A percentile compares a stretch with the other conserved stretches of the same genome.
These are phyloP conservation scores for Mycteria americana DNA, from an alignment of 2,797 vertebrate genomes.

Conservation along the genomic window DNA sequence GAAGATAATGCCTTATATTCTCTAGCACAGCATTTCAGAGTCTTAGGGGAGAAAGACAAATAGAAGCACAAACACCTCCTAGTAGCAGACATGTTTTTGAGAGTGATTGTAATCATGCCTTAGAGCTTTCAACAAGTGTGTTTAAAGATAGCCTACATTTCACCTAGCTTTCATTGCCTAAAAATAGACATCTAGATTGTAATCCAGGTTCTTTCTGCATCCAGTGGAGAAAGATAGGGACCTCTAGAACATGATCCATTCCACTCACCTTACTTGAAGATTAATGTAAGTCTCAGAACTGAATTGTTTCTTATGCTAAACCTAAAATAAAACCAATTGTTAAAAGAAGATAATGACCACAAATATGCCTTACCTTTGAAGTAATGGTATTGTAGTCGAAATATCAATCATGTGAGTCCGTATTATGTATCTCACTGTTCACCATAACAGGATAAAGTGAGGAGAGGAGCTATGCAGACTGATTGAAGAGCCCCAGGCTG, in stretches of 20 bases:
- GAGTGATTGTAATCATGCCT: background rate
- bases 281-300: background rate
- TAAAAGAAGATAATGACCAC: background rate
- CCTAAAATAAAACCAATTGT: background rate
- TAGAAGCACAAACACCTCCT: background rate
- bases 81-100: background rate
- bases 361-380: background rate
- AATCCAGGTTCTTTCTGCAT: background rate
- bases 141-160: background rate
- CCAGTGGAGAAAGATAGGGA: background rate
- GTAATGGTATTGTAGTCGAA: background rate
- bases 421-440: background rate
- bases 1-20: background rate
- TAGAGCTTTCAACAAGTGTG: background rate
- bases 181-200: background rate
- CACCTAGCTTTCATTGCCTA: background rate
- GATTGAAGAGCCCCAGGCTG: background rate
- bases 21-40: background rate
- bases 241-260: background rate
- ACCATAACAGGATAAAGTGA: background rate
- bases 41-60: background rate
- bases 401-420: background rate
- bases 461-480: background rate
- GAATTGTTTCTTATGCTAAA: background rate
- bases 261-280: background rate